phyloP scores from a whole-genome alignment of 2,888 invertebrate genomes.

The Habrosyne pyritoides region DNA sequence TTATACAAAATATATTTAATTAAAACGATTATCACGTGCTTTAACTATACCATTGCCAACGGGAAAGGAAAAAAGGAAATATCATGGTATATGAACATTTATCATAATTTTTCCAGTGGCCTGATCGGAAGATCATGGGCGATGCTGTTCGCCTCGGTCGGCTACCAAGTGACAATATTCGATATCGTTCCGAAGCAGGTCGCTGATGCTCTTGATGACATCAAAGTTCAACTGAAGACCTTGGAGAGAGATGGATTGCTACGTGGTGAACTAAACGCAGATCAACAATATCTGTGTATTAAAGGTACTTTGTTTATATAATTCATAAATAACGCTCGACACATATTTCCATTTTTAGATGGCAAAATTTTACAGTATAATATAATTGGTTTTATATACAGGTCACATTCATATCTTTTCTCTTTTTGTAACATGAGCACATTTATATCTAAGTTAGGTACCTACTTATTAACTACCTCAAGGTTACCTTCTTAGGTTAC shows the following conservation, averaged over 20 bases:
- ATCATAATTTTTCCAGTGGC: constrained; percentile 87
- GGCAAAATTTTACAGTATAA: not conserved
- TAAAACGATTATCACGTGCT: no score
- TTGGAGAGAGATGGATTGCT: constrained; percentile 89
- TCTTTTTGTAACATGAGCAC: no score
- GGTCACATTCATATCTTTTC: no score
- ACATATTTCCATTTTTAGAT: no score
- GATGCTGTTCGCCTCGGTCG: constrained; percentile 97
- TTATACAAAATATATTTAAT: no score
- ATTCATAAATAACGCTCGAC: no score
- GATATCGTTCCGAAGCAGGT: constrained; percentile 92
- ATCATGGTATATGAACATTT: not conserved
- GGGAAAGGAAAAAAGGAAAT: constrained; percentile 6
- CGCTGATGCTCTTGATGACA: constrained; percentile 88
- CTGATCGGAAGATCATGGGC: constrained; percentile 98
- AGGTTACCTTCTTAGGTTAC: no score
- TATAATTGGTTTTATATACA: no score
- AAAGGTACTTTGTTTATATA: no score
- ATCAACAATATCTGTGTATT: constrained; percentile 90
- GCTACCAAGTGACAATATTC: constrained; percentile 93
- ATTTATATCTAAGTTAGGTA: no score
- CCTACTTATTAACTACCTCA: no score
- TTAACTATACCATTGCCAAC: no score
- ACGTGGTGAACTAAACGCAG: constrained; percentile 89
- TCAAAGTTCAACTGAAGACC: constrained; percentile 87